Percentiles rank a stretch among this genome's conserved stretches.
Evolutionary conservation across 2,888 invertebrate species (phyloP).

Genomic region (Drosophila cracens): DNA sequence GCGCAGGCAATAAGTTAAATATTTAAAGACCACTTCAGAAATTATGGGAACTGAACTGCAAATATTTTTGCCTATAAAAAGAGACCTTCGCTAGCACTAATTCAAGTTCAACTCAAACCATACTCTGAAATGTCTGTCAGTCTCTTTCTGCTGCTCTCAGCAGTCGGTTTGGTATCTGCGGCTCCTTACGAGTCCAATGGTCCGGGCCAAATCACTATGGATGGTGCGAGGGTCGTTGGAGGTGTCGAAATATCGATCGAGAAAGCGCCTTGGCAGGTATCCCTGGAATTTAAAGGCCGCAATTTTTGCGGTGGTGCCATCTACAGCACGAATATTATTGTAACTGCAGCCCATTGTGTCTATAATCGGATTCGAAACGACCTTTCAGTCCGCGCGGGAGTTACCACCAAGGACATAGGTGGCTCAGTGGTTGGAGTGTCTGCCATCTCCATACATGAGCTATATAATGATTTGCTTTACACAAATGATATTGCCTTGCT

Average conservation of each 20-base stretch:
- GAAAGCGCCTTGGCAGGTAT: background rate
- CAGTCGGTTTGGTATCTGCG: background rate
- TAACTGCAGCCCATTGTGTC: background rate
- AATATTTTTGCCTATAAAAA: background rate
- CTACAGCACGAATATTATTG: background rate
- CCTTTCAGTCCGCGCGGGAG: background rate
- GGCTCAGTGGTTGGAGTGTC: background rate
- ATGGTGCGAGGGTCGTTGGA: background rate
- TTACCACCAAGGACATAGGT: background rate
- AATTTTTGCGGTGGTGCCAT: background rate
- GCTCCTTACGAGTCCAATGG: background rate
- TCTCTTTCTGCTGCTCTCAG: background rate
- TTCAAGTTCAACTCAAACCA: background rate
- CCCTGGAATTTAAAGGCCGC: rapidly evolving
- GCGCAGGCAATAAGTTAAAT: background rate
- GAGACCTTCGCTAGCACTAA: background rate
- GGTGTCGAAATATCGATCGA: background rate
- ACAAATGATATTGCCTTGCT: background rate
- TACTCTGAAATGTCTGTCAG: background rate
- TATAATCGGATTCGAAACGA: rapidly evolving
- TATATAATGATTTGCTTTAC: rapidly evolving
- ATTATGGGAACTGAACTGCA: background rate
- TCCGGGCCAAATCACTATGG: background rate
- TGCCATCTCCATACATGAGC: background rate
- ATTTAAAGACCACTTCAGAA: background rate